Base-by-base conservation (phyloP, 2,113 vertebrate species). In the Oreochromis niloticus region DNA sequence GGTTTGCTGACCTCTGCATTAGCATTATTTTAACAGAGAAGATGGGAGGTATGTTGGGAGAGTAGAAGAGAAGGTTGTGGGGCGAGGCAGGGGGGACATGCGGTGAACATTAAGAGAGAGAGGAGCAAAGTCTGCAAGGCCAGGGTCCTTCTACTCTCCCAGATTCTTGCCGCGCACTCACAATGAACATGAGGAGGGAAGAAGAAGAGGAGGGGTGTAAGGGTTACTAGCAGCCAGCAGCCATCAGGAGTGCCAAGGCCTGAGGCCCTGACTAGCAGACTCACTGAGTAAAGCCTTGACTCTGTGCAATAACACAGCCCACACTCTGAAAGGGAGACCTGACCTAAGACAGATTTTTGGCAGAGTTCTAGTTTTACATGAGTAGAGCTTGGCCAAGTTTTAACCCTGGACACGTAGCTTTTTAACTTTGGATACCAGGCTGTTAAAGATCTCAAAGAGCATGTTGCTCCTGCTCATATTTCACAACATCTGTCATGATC, bases 21-120 rank as follows among this genome's bases (percentile, higher is more conserved):
- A 95, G 94, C 95, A 96, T 96, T 95, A 91, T 95, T 94, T 95
- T 95, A 94, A 92, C 90, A 89, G 87, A 90, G 85, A 88, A 92
- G 93, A 93, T 92, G 75, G 87, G 89, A 91, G 85, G 92, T 91
- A 90, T 88, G 91, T 85, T 84, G 39, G 91, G 85, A 92, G 82
- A 68, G 90, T 50, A 68, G 75, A 71, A 39, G 75, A 86, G 68
- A 84, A 84, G 85, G 84, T 59, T 56, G n/a, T 4, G 32, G 32
- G 46, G 39, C 7, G 59, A 13, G 48, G 48, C 24, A 46, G 19
- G 46, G 34, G 54, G 68, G 87, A 52, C 22, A 57, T 61, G 55
- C 6, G 8, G 87, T 7, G 3, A 81, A 83, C 88, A 84, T 75
- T 57, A 66, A 85, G 46, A 92, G 81, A 88, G 84, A 86, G 43